Evolutionary conservation across 1,140 invertebrate genomes (phyloP).

Genomic region (Megalopta genalis): DNA sequence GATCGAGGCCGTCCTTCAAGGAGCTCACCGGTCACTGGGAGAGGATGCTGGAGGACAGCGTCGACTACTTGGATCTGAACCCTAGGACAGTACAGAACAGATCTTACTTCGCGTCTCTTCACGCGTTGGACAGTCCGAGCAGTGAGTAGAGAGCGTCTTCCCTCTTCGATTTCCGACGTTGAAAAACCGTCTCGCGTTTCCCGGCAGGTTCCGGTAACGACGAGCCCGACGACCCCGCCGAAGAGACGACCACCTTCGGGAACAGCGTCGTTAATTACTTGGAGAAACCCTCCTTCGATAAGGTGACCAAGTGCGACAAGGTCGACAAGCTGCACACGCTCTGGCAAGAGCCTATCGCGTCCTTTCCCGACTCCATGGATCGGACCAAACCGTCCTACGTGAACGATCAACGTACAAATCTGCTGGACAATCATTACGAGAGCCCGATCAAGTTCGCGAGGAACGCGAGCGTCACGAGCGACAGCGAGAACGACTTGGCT

Average conservation of each 20-base stretch:
- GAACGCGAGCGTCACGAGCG: slow-evolving; percentile 70
- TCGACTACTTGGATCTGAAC: slow-evolving; percentile 86
- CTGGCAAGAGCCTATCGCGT: slow-evolving; percentile 69
- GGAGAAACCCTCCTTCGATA: slow-evolving; percentile 71
- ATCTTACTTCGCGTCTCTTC: slow-evolving; percentile 80
- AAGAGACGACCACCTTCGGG: neutral
- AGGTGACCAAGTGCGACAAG: slow-evolving; percentile 76
- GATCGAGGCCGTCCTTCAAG: slow-evolving; percentile 88
- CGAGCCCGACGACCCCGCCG: neutral
- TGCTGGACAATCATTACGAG: slow-evolving; percentile 76
- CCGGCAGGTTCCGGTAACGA: slow-evolving; percentile 45
- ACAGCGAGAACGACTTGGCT: slow-evolving; percentile 74
- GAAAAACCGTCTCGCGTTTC: neutral
- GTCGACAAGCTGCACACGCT: slow-evolving; percentile 76
- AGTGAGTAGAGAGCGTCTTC: slow-evolving; percentile 58
- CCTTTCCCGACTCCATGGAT: slow-evolving; percentile 62
- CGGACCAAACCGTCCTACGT: slow-evolving; percentile 68
- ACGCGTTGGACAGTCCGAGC: slow-evolving; percentile 66
- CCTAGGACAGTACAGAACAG: slow-evolving; percentile 83
- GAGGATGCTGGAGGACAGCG: slow-evolving; percentile 85
- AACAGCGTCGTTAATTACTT: slow-evolving; percentile 75
- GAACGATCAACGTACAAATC: slow-evolving; percentile 67
- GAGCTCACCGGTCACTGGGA: slow-evolving; percentile 84
- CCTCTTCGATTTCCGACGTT: neutral
- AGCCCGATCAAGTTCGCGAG: slow-evolving; percentile 77